Conservation (phyloP, 2,113 vertebrate species). For the Cyprinodon brontotheroides region DNA sequence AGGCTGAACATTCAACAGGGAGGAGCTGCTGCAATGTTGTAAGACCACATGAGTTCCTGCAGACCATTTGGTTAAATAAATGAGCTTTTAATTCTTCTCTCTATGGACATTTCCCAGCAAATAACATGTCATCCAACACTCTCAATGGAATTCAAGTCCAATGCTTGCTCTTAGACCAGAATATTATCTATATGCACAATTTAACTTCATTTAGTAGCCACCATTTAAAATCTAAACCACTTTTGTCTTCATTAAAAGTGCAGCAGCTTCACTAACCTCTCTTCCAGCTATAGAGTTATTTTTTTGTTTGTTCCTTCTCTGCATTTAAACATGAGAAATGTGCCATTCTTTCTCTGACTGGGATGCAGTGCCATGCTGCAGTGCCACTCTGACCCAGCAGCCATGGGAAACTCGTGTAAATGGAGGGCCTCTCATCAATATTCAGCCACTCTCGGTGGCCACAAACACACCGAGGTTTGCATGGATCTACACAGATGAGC, state of each 20-base stretch:
- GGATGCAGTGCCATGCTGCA: slow-evolving; percentile 51
- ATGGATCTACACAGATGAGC: too few relatives aligned
- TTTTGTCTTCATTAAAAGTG: slow-evolving; percentile 3
- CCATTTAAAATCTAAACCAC: slow-evolving; percentile 7
- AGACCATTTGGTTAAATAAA: slow-evolving; percentile 54
- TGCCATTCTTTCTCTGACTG: slow-evolving; percentile 55
- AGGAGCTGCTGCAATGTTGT: too few relatives aligned
- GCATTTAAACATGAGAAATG: slow-evolving; percentile 48
- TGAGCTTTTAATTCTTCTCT: slow-evolving; percentile 13
- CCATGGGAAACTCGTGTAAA: too few relatives aligned
- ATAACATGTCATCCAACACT: slow-evolving; percentile 18
- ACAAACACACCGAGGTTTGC: too few relatives aligned
- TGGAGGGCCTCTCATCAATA: too few relatives aligned
- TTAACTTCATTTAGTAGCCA: neutral
- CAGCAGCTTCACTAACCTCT: slow-evolving; percentile 8
- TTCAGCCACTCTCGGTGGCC: too few relatives aligned
- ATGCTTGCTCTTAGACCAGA: slow-evolving; percentile 4
- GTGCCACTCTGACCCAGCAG: slow-evolving; percentile 60
- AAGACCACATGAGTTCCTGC: too few relatives aligned
- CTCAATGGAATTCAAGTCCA: neutral
- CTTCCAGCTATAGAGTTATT: slow-evolving; percentile 10
- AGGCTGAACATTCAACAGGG: slow-evolving; percentile 40
- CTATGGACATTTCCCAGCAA: slow-evolving; percentile 10
- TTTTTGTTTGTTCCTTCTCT: neutral
- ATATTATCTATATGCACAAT: slow-evolving; percentile 32